Percentiles rank a stretch among this genome's conserved stretches.
These are phyloP conservation scores for Rhopilema esculentum DNA, from an alignment of 30 jellyfish, hydroid and myxozoan genomes.

Conservation along the genomic window DNA sequence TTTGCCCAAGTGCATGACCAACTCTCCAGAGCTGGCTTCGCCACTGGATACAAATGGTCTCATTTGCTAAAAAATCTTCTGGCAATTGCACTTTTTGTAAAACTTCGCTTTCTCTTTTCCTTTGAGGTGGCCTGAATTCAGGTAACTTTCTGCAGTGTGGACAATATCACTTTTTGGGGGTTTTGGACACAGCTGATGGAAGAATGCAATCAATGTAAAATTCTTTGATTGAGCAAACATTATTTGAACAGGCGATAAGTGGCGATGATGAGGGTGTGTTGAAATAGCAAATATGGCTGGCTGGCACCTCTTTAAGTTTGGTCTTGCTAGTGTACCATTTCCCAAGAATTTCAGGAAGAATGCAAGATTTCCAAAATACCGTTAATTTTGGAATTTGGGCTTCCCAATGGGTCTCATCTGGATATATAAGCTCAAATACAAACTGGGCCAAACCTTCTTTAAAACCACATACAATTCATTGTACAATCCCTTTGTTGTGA, in stretches of 20 bases:
- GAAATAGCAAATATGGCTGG: slow-evolving; percentile 45
- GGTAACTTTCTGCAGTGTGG: slow-evolving; percentile 59
- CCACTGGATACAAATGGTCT: slow-evolving; percentile 37
- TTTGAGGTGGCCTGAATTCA: slow-evolving; percentile 30
- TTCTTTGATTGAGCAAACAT: slow-evolving; percentile 50
- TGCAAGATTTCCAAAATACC: slow-evolving; percentile 56
- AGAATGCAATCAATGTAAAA: slow-evolving; percentile 38
- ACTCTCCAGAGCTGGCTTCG: too few species aligned
- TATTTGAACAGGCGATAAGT: slow-evolving; percentile 30
- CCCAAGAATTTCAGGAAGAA: slow-evolving; percentile 67
- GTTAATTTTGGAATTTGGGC: slow-evolving; percentile 45
- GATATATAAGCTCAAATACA: slow-evolving; percentile 18
- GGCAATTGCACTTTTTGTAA: slow-evolving; percentile 33
- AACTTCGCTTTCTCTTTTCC: slow-evolving; percentile 32
- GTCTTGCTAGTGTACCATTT: slow-evolving; percentile 63
- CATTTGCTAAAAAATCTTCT: slow-evolving; percentile 13
- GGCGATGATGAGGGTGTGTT: slow-evolving; percentile 4
- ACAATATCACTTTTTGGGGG: slow-evolving; percentile 52
- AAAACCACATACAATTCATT: slow-evolving; percentile 53
- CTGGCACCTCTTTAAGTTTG: slow-evolving; percentile 22
- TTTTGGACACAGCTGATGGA: slow-evolving; percentile 49
- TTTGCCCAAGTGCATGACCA: too few species aligned
- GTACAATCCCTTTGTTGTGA: slow-evolving; percentile 40
- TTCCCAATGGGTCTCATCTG: slow-evolving; percentile 38
- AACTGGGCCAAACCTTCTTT: slow-evolving; percentile 40